These are phyloP conservation scores for Empis stercorea DNA, from an alignment of 2,888 invertebrate species.

Conservation along the genomic window DNA sequence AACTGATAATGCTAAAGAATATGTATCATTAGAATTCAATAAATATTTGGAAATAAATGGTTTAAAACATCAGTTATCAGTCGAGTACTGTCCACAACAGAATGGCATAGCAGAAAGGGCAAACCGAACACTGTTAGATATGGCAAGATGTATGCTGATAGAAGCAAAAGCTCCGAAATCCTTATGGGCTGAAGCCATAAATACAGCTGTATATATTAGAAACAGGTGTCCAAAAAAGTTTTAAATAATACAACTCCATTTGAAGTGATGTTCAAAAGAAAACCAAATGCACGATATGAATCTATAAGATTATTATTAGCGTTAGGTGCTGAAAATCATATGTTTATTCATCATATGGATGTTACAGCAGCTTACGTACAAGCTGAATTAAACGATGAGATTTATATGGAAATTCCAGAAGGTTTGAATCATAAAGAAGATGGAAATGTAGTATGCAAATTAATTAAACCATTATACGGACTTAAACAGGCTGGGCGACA, in stretches of 20 bases:
- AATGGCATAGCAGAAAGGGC: slow-evolving; percentile 17
- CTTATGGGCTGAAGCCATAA: slow-evolving; percentile 19
- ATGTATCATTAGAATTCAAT: slow-evolving; percentile 10
- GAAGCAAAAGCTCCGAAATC: slow-evolving; percentile 12
- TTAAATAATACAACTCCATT: background rate
- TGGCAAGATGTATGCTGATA: slow-evolving; percentile 16
- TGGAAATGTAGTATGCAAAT: slow-evolving; percentile 1
- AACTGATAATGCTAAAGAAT: slow-evolving; percentile 18
- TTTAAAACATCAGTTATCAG: slow-evolving; percentile 14
- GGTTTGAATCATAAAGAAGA: background rate
- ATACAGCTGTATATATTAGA: slow-evolving; percentile 11
- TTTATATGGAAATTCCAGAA: slow-evolving; percentile 1
- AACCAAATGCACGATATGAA: background rate
- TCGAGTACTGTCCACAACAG: slow-evolving; percentile 13
- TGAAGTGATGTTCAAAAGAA: background rate
- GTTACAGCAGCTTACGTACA: slow-evolving; percentile 1
- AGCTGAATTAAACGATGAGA: slow-evolving; percentile 1
- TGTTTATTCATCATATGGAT: background rate
- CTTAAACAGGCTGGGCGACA: slow-evolving; percentile 9
- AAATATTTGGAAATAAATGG: slow-evolving; percentile 14
- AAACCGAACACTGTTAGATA: slow-evolving; percentile 15
- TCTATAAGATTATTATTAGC: too few species aligned
- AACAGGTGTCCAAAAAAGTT: slow-evolving; percentile 4
- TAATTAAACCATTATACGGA: slow-evolving; percentile 2
- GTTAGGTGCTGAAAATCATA: too few species aligned